Conservation (phyloP, 2,797 vertebrate genomes). For the Danionella dracula region DNA sequence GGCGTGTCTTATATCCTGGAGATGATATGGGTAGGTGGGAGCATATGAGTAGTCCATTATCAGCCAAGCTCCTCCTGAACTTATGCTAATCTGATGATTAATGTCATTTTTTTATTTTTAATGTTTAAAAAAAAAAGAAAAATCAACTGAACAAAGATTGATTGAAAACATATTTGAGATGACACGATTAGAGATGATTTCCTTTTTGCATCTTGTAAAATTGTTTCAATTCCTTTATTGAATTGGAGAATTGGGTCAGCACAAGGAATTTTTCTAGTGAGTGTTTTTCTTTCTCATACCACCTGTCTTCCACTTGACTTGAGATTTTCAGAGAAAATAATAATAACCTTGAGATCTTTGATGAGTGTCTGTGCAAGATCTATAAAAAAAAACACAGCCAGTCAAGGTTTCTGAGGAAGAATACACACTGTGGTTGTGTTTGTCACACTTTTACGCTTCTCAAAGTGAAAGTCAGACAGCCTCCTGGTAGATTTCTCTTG, state of each 20-base stretch:
- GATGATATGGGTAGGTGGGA: too few species aligned
- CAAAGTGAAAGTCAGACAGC: constrained; percentile 2
- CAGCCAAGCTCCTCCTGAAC: too few species aligned
- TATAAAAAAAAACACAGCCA: background rate
- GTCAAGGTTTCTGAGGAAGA: background rate
- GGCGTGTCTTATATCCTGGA: too few species aligned
- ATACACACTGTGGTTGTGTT: background rate
- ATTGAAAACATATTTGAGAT: too few species aligned
- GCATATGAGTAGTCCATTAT: too few species aligned
- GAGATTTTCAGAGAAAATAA: background rate
- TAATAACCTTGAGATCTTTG: background rate
- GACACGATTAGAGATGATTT: too few species aligned
- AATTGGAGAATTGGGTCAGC: background rate
- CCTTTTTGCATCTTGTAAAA: too few species aligned
- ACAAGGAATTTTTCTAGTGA: background rate
- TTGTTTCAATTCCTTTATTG: too few species aligned
- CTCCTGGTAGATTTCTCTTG: background rate
- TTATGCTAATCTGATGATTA: too few species aligned
- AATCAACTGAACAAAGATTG: too few species aligned
- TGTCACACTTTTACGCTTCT: background rate
- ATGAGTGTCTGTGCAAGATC: background rate
- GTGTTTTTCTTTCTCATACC: background rate
- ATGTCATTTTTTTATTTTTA: too few species aligned
- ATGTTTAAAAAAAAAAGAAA: too few species aligned
- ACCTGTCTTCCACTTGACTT: background rate